Conservation (phyloP, 2,113 vertebrate species). For the Nipponia nippon region DNA sequence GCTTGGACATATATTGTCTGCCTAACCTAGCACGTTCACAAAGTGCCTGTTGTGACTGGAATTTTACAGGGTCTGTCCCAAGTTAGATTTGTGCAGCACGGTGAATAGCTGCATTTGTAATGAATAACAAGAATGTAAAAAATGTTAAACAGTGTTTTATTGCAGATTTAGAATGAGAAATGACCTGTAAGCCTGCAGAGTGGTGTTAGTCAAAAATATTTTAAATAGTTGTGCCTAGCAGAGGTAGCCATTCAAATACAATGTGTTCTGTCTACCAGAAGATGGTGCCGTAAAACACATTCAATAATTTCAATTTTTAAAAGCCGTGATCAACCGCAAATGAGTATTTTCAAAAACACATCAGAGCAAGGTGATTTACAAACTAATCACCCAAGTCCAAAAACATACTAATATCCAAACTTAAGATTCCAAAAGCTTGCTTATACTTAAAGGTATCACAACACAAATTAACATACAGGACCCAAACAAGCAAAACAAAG, state of each 20-base stretch:
- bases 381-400: neutral
- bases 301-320: neutral
- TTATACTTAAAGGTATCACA: neutral
- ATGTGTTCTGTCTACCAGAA: constrained; percentile 11
- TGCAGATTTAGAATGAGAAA: constrained; percentile 44
- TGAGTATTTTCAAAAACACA: neutral
- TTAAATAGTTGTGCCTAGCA: constrained; percentile 1
- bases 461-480: neutral
- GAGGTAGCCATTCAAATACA: neutral
- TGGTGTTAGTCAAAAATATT: constrained; percentile 1
- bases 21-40: neutral
- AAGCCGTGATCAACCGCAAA: neutral
- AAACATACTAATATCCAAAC: neutral
- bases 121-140: constrained; percentile 52
- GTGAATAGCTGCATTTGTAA: constrained; percentile 14
- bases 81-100: neutral
- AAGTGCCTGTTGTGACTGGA: neutral
- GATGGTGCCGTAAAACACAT: constrained; percentile 47
- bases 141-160: constrained; percentile 52
- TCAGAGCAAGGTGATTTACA: neutral
- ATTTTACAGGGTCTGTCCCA: neutral
- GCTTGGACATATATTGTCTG: neutral
- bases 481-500: neutral
- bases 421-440: neutral
- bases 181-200: constrained; percentile 1